Conservation (phyloP, 1,140 invertebrate species). For the Ectropis grisescens region DNA sequence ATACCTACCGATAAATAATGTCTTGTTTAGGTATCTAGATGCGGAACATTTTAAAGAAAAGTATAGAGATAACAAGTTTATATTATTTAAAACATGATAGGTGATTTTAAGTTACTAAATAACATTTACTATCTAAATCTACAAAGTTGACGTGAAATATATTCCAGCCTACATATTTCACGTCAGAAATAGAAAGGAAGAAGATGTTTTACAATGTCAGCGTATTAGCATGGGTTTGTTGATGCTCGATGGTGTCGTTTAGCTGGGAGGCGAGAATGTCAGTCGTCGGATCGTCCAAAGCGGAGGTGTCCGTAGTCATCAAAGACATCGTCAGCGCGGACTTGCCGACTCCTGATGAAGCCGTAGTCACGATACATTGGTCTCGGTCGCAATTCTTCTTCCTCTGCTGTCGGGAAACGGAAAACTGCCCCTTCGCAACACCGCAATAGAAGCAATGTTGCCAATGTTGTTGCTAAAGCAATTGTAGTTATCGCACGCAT, state of each 20-base stretch:
- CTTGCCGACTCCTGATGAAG: conserved; percentile 72
- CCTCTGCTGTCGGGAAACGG: conserved; percentile 30
- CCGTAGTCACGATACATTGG: conserved; percentile 75
- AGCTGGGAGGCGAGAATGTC: conserved; percentile 18
- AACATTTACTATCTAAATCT: too few species aligned
- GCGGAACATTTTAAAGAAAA: too few species aligned
- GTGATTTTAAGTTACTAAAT: too few species aligned
- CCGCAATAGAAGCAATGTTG: conserved; percentile 21
- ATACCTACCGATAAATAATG: too few species aligned
- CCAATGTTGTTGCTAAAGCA: conserved; percentile 24
- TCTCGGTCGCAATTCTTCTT: conserved; percentile 73
- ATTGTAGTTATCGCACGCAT: conserved; percentile 35
- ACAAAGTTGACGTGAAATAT: too few species aligned
- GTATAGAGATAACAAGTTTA: too few species aligned
- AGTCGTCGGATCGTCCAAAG: conserved; percentile 71
- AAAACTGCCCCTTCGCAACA: conserved; percentile 27
- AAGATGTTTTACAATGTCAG: too few species aligned
- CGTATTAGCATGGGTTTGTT: neutral
- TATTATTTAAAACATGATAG: too few species aligned
- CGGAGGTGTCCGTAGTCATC: conserved; percentile 80
- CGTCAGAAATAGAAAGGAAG: too few species aligned
- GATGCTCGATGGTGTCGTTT: neutral
- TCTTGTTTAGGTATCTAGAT: too few species aligned
- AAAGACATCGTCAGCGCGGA: conserved; percentile 70
- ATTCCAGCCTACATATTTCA: conserved; percentile 21